Evolutionary conservation across 2,797 vertebrate species (phyloP).

Genomic region (Artibeus jamaicensis): DNA sequence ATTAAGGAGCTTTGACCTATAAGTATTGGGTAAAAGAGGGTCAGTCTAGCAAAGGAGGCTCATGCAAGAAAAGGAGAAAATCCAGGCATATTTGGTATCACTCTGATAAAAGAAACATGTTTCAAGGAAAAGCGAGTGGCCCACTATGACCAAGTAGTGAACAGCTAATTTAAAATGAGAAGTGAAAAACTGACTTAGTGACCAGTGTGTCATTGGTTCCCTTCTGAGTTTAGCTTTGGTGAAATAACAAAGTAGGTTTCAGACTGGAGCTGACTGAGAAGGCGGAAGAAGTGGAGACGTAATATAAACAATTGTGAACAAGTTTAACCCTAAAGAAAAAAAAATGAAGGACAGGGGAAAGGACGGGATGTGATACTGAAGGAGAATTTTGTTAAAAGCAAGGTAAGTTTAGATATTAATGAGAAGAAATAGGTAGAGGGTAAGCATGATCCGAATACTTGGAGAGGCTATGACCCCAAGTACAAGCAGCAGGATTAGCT

Average conservation of each 20-base stretch:
- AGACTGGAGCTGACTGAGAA: not conserved
- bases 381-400: not conserved
- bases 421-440: not conserved
- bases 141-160: not conserved
- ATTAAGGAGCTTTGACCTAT: not conserved
- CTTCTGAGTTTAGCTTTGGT: not conserved
- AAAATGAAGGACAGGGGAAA: not conserved
- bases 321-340: not conserved
- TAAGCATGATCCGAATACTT: not conserved
- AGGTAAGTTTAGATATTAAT: not conserved
- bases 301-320: not conserved
- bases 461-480: not conserved
- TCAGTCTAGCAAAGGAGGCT: not conserved
- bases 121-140: not conserved
- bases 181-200: not conserved
- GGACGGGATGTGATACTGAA: not conserved
- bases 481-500: not conserved
- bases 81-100: not conserved
- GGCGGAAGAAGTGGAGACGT: not conserved
- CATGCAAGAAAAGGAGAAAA: not conserved
- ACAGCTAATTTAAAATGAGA: not conserved
- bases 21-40: not conserved
- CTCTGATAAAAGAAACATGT: not conserved
- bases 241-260: conserved; percentile 2
- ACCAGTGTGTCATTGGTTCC: not conserved